Percentiles rank a stretch among this genome's conserved stretches.
These are phyloP conservation scores for Solea senegalensis DNA, from an alignment of 2,113 vertebrate genomes.

Conservation along the genomic window DNA sequence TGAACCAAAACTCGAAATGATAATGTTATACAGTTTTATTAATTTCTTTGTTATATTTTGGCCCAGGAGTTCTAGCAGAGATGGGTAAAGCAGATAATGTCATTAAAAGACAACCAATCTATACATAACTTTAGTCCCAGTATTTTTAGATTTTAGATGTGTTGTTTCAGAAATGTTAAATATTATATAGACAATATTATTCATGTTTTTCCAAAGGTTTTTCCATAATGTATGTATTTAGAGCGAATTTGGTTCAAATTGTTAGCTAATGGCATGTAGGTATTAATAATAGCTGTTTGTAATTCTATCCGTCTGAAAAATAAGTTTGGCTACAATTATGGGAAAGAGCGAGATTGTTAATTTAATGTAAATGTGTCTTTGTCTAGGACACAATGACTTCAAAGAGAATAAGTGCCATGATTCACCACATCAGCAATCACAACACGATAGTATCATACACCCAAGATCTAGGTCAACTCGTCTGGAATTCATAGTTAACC, in stretches of 20 bases:
- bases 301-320: too few relatives aligned
- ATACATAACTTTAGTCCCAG: too few relatives aligned
- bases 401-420: not conserved
- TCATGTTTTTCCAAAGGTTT: not conserved
- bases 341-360: not conserved
- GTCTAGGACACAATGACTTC: not conserved
- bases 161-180: too few relatives aligned
- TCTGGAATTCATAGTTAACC: slow-evolving; percentile 61
- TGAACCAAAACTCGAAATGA: too few relatives aligned
- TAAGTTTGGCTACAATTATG: too few relatives aligned
- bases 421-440: slow-evolving; percentile 17
- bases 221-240: too few relatives aligned
- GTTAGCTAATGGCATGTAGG: not conserved
- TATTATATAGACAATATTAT: not conserved
- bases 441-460: slow-evolving; percentile 24
- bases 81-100: too few relatives aligned
- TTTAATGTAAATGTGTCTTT: not conserved
- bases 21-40: too few relatives aligned
- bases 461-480: slow-evolving; percentile 62
- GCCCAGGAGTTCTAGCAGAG: too few relatives aligned
- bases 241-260: not conserved
- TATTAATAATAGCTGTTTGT: not conserved
- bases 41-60: too few relatives aligned
- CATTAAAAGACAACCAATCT: too few relatives aligned
- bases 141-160: too few relatives aligned